Conservation (phyloP, 2,888 invertebrate genomes). For the Leptopterna dolabrata region DNA sequence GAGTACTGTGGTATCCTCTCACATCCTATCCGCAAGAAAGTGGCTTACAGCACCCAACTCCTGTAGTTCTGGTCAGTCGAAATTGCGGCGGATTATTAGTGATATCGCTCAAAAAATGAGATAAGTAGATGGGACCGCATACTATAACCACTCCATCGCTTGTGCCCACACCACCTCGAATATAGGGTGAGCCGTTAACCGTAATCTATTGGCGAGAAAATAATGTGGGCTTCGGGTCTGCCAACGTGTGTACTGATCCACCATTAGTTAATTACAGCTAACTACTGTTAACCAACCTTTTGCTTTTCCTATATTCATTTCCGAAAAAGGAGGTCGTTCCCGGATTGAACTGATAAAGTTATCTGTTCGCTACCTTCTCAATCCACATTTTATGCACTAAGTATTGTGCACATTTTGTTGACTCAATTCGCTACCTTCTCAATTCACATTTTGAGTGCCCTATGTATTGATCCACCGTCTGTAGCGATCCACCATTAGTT, state of each 20-base stretch:
- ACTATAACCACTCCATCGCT: neutral
- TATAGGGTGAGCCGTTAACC: constrained; percentile 34
- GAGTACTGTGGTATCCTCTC: no score
- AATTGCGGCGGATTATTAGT: neutral
- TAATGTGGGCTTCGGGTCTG: constrained; percentile 15
- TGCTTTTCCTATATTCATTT: neutral
- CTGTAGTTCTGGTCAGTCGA: neutral
- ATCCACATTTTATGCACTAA: no score
- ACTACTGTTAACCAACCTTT: neutral
- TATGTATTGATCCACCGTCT: no score
- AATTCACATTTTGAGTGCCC: no score
- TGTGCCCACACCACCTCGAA: constrained; percentile 12
- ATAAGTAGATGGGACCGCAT: neutral
- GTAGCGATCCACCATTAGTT: neutral
- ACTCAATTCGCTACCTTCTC: no score
- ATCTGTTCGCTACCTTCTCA: no score
- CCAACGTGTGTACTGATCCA: neutral
- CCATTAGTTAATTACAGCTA: neutral
- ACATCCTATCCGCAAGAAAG: neutral
- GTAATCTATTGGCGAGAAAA: constrained; percentile 32
- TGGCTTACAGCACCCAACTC: neutral
- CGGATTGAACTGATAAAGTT: no score
- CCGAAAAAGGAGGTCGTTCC: no score
- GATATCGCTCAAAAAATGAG: neutral
- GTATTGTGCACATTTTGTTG: no score